Evolutionary conservation across 35 echinoderm and acorn worm genomes (phyloP), one percentile per base, ranked within the genome.

Genomic region (Heliocidaris erythrogramma): DNA sequence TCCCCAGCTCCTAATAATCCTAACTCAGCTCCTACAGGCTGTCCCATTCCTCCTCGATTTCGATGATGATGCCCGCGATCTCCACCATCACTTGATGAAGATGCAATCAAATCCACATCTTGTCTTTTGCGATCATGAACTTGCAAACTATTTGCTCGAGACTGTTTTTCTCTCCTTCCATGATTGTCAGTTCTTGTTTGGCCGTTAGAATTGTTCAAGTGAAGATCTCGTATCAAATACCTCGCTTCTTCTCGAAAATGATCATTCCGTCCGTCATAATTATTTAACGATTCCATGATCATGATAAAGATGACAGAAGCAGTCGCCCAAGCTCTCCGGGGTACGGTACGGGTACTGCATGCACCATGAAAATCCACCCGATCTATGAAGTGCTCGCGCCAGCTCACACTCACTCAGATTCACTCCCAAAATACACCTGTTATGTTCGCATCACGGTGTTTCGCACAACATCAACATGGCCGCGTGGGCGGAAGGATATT

Each of bases 401-500:
- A 29, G 85, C 31, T 12, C 85, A 32, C 31, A 91, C 47, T 7
- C 29, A 9, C 48, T 3, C 7, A 50, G 17, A 47, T 56, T 30
- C 47, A 30, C 47, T 30, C 12, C 90, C 5, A 48, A 92, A 92
- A 92, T 92, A 92, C 91, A 92, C 91, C 91, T 92, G 91, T n/a
- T n/a, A n/a, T n/a, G n/a, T 92, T 92, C 29, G 91, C 91, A 47
- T 49, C 31, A 16, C 49, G 87, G 16, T 48, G 87, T 7, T 24
- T 5, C 87, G 12, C 32, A 13, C 24, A 17, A 17, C 87, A 47
- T 48, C 91, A 59, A 49, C 29, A 92, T 50, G 47, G 49, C 48
- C 48, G 91, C 91, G 91, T 92, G 91, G 91, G 91, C 91, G 91
- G 91, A 92, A 13, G 47, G n/a, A 92, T 92, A 92, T 59, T 49